A percentile compares a stretch with the other conserved stretches of the same genome.
These are phyloP conservation scores for Sylvilagus floridanus DNA, from an alignment of 2,797 vertebrate genomes.

Conservation along the genomic window DNA sequence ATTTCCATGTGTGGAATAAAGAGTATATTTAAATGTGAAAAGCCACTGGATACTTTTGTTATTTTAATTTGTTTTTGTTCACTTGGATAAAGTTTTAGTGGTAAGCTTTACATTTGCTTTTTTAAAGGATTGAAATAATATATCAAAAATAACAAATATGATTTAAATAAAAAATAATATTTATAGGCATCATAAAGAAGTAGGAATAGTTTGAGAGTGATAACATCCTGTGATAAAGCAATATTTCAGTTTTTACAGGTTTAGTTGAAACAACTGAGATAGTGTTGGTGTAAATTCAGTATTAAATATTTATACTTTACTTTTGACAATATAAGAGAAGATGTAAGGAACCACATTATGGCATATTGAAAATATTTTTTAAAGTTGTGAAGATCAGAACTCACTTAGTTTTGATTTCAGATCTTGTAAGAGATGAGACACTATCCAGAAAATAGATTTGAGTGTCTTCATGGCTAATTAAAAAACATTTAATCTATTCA, in stretches of 20 bases:
- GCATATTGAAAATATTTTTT: neutral
- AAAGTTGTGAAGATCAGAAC: too few relatives aligned
- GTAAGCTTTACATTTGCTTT: neutral
- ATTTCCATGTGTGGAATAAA: constrained; percentile 63
- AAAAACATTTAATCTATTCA: neutral
- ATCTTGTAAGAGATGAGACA: neutral
- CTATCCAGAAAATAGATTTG: neutral
- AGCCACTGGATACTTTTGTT: neutral
- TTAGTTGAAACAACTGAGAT: neutral
- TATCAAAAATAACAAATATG: constrained; percentile 63
- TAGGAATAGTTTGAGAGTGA: neutral
- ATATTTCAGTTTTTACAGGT: neutral
- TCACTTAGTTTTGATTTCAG: neutral
- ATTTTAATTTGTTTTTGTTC: neutral
- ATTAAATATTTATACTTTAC: neutral
- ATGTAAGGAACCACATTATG: neutral
- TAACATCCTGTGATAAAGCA: constrained; percentile 64
- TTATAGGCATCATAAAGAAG: constrained; percentile 40
- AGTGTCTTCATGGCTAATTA: neutral
- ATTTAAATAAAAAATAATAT: constrained; percentile 48
- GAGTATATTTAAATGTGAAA: constrained; percentile 62
- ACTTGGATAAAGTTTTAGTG: constrained; percentile 17
- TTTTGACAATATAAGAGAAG: neutral
- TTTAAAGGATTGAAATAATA: neutral
- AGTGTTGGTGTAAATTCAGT: constrained; percentile 10